These are phyloP conservation scores for Paratrypauchen microcephalus DNA, from an alignment of 2,797 vertebrate species.

Conservation along the genomic window DNA sequence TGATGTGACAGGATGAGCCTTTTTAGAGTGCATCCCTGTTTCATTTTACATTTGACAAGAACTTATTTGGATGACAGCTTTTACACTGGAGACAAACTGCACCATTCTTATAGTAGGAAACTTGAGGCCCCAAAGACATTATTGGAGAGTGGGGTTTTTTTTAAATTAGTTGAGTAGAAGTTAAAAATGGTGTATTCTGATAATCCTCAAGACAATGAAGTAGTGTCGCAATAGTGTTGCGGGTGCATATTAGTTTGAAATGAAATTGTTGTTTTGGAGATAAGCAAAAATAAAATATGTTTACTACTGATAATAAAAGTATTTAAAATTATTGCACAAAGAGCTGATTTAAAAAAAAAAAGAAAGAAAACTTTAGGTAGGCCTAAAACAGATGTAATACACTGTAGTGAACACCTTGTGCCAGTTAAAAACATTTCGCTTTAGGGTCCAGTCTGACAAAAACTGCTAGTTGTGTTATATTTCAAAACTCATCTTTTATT, in stretches of 20 bases:
- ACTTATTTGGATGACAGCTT: neutral
- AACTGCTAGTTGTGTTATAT: neutral
- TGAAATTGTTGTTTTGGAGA: too few species aligned
- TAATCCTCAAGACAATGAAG: neutral
- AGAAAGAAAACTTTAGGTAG: too few species aligned
- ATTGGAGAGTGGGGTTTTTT: neutral
- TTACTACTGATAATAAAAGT: too few species aligned
- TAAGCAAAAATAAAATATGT: too few species aligned
- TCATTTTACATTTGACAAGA: slow-evolving; percentile 13
- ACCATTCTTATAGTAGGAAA: slow-evolving; percentile 12
- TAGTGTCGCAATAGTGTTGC: neutral
- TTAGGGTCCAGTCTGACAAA: too few species aligned
- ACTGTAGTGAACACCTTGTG: too few species aligned
- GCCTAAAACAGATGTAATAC: too few species aligned
- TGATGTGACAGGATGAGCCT: slow-evolving; percentile 37
- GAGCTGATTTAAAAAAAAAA: too few species aligned
- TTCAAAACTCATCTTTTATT: neutral
- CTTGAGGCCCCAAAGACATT: slow-evolving; percentile 9
- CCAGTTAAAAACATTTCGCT: too few species aligned
- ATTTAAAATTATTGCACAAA: too few species aligned
- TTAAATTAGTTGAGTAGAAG: neutral
- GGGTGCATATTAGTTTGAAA: too few species aligned
- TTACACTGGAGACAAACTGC: slow-evolving; percentile 1
- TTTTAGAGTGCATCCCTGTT: slow-evolving; percentile 31
- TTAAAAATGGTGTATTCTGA: neutral